Percentiles rank a stretch among this genome's conserved stretches.
Conservation (phyloP, 2,113 vertebrate species). For the Clarias magur region DNA sequence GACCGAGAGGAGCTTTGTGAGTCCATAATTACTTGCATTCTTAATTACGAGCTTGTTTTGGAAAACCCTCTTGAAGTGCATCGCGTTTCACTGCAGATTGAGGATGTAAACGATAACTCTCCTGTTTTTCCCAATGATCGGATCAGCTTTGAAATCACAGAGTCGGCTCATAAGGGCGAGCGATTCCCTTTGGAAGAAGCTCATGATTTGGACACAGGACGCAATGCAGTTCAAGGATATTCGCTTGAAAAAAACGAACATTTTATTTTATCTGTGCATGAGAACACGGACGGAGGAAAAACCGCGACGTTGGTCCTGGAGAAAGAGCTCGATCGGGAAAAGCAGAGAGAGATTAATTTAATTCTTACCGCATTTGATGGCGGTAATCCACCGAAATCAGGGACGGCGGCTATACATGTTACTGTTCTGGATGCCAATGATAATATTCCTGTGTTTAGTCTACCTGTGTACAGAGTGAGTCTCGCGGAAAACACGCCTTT, state of each 20-base stretch:
- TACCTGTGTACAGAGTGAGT: slow-evolving; percentile 4
- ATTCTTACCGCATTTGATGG: slow-evolving; percentile 1
- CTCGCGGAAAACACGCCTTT: slow-evolving; percentile 9
- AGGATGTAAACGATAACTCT: slow-evolving; percentile 73
- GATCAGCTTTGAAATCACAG: slow-evolving; percentile 61
- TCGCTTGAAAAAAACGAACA: slow-evolving; percentile 44
- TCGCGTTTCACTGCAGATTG: slow-evolving; percentile 50
- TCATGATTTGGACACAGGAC: slow-evolving; percentile 68
- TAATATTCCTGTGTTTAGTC: slow-evolving; percentile 11
- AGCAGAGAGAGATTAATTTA: background rate
- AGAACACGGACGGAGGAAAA: too few species aligned
- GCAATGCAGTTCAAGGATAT: slow-evolving; percentile 64
- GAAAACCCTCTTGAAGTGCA: slow-evolving; percentile 66
- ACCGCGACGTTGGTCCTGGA: too few species aligned
- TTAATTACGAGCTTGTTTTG: slow-evolving; percentile 52
- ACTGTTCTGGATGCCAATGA: slow-evolving; percentile 12
- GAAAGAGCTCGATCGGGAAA: slow-evolving; percentile 18
- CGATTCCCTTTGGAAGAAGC: slow-evolving; percentile 67
- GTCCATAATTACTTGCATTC: slow-evolving; percentile 19
- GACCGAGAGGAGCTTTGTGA: slow-evolving; percentile 56
- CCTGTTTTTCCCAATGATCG: slow-evolving; percentile 49
- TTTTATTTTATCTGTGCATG: slow-evolving; percentile 6
- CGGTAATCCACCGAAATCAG: slow-evolving; percentile 1
- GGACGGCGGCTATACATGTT: background rate
- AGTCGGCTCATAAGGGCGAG: slow-evolving; percentile 62